Percentiles rank a stretch among this genome's conserved stretches.
These are phyloP conservation scores for Trissonchulus latispiculum DNA, from an alignment of 2,888 invertebrate genomes.

Conservation along the genomic window DNA sequence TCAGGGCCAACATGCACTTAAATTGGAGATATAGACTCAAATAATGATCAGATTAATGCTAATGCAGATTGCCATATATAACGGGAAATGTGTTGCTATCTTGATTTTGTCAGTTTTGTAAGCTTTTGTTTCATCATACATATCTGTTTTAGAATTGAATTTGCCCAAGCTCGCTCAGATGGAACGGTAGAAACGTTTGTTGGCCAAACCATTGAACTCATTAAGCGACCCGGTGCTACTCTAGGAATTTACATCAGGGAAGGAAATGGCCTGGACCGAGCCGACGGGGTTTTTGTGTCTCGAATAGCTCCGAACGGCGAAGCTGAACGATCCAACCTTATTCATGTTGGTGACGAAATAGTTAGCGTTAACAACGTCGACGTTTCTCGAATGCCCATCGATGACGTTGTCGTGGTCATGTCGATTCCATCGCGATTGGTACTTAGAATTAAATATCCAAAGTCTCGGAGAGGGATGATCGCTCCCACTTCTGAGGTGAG, in stretches of 20 bases:
- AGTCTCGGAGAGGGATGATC: constrained; percentile 12
- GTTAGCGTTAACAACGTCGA: constrained; percentile 94
- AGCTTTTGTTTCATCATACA: too few species aligned
- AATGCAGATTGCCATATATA: too few species aligned
- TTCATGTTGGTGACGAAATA: constrained; percentile 93
- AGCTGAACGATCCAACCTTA: constrained; percentile 88
- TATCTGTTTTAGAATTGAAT: constrained; percentile 29
- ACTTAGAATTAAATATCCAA: constrained; percentile 67
- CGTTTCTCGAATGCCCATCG: constrained; percentile 91
- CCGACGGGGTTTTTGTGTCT: constrained; percentile 95
- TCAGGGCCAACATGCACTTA: not conserved
- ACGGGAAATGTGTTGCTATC: too few species aligned
- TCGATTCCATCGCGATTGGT: constrained; percentile 91
- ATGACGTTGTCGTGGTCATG: constrained; percentile 98
- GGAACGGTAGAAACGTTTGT: constrained; percentile 32
- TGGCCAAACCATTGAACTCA: constrained; percentile 73
- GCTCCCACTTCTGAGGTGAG: not conserved
- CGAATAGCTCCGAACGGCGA: constrained; percentile 73
- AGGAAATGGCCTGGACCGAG: constrained; percentile 90
- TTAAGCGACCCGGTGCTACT: constrained; percentile 96
- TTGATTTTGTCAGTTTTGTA: too few species aligned
- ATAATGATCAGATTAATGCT: too few species aligned
- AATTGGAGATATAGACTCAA: too few species aligned
- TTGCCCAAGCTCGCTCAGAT: constrained; percentile 26
- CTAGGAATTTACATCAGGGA: constrained; percentile 87